These are phyloP conservation scores for Hoplias malabaricus DNA, from an alignment of 2,113 vertebrate genomes.

Conservation along the genomic window DNA sequence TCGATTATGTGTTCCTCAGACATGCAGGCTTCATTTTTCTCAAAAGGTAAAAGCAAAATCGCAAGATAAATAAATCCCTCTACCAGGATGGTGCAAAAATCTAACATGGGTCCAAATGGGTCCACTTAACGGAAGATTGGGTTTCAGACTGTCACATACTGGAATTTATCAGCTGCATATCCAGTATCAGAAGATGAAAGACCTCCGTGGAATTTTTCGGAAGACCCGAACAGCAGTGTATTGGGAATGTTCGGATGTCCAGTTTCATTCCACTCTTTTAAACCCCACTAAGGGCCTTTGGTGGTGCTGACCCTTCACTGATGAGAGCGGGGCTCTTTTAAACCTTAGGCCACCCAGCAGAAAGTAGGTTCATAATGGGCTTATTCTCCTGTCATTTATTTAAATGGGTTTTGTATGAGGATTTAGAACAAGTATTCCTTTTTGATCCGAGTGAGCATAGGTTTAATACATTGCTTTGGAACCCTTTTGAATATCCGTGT, in stretches of 20 bases:
- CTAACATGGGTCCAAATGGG: neutral
- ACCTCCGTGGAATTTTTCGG: neutral
- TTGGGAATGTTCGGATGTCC: neutral
- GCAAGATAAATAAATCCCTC: neutral
- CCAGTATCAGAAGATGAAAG: neutral
- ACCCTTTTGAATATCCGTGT: neutral
- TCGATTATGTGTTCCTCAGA: neutral
- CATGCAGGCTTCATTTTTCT: neutral
- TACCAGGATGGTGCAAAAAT: slow-evolving; percentile 7
- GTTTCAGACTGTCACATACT: neutral
- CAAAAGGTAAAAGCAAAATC: neutral
- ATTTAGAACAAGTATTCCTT: neutral
- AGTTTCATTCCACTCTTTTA: neutral
- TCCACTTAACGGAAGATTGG: neutral
- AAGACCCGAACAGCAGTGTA: neutral
- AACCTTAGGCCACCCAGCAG: neutral
- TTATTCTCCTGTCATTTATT: neutral
- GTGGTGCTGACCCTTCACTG: neutral
- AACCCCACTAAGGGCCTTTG: neutral
- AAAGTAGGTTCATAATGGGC: neutral
- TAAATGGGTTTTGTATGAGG: neutral
- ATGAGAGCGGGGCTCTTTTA: neutral
- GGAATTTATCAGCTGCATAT: neutral
- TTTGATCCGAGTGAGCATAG: neutral
- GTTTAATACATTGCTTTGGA: neutral